phyloP scores from a whole-genome alignment of 2,888 invertebrate genomes.

The Orthosia gothica region DNA sequence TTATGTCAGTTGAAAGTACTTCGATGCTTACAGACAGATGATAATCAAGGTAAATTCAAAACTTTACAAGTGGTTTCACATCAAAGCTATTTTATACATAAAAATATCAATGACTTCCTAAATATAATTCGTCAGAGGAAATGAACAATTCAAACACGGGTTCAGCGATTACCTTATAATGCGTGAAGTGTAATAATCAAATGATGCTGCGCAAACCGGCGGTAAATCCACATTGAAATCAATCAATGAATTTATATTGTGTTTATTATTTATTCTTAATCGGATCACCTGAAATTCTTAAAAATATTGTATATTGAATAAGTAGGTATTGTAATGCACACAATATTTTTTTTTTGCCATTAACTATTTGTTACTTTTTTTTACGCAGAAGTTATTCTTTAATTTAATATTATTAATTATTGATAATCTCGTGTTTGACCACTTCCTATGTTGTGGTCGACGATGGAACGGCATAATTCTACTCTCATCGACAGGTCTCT shows the following conservation, averaged over 20 bases:
- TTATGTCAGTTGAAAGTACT: too few species aligned
- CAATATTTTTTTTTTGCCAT: too few species aligned
- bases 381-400: too few species aligned
- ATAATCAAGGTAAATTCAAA: neutral
- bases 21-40: neutral
- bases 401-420: too few species aligned
- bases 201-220: slow-evolving; percentile 29
- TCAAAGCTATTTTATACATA: neutral
- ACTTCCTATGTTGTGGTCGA: too few species aligned
- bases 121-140: slow-evolving; percentile 1
- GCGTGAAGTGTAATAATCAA: slow-evolving; percentile 55
- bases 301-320: too few species aligned
- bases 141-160: slow-evolving; percentile 11
- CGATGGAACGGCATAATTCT: too few species aligned
- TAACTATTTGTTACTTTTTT: too few species aligned
- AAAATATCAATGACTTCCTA: neutral
- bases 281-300: too few species aligned
- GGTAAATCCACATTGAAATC: slow-evolving; percentile 33
- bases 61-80: neutral
- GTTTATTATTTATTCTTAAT: neutral
- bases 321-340: too few species aligned
- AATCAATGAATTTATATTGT: slow-evolving; percentile 6
- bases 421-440: too few species aligned
- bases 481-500: too few species aligned
- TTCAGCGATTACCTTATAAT: slow-evolving; percentile 28